A percentile compares a stretch with the other conserved stretches of the same genome.
phyloP scores from a whole-genome alignment of 2,797 vertebrate genomes.

The Periophthalmus magnuspinnatus region DNA sequence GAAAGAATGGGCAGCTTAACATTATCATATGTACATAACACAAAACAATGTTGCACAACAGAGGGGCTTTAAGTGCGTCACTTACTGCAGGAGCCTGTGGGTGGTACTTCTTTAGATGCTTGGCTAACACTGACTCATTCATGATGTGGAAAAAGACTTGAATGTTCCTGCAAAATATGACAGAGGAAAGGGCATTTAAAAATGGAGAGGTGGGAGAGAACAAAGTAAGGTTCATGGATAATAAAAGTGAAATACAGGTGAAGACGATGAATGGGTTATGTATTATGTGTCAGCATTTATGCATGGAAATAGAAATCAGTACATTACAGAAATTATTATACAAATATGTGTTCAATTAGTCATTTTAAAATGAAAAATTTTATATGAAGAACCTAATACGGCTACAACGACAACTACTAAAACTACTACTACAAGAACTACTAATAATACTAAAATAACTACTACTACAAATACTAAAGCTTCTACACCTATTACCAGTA shows the following conservation, averaged over 20 bases:
- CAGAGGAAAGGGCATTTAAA: conserved; percentile 1
- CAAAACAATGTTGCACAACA: conserved; percentile 35
- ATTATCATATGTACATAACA: conserved; percentile 13
- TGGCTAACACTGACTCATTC: conserved; percentile 41
- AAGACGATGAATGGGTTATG: too few species aligned
- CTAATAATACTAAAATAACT: too few species aligned
- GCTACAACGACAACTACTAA: too few species aligned
- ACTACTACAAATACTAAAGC: too few species aligned
- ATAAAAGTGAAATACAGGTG: neutral
- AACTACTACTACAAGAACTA: too few species aligned
- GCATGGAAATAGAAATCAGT: too few species aligned
- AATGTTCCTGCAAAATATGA: neutral
- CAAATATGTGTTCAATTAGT: too few species aligned
- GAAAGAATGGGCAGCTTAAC: conserved; percentile 15
- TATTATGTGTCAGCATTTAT: too few species aligned
- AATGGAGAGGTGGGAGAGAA: neutral
- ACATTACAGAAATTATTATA: too few species aligned
- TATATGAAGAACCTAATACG: too few species aligned
- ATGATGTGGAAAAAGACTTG: conserved; percentile 7
- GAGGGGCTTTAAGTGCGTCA: conserved; percentile 40
- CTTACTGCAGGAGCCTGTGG: conserved; percentile 41
- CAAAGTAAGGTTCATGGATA: neutral
- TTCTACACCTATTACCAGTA: too few species aligned
- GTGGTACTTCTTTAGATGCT: conserved; percentile 50
- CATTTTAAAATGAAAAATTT: too few species aligned